These are phyloP conservation scores for Syngnathus scovelli DNA, from an alignment of 2,113 vertebrate species.

Conservation along the genomic window DNA sequence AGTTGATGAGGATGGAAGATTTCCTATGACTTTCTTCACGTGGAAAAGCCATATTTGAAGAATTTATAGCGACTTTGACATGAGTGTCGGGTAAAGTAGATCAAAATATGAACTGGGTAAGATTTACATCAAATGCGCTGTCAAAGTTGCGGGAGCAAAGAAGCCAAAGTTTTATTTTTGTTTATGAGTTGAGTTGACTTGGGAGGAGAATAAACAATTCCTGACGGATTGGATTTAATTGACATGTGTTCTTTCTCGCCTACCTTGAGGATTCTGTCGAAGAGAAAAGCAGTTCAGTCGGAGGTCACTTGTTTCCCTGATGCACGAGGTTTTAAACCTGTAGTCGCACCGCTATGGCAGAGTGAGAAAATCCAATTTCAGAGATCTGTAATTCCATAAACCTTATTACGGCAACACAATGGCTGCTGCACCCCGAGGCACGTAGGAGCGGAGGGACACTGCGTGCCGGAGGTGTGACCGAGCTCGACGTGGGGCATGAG, in stretches of 20 bases:
- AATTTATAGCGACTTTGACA: conserved; percentile 45
- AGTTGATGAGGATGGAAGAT: neutral
- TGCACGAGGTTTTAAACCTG: conserved; percentile 38
- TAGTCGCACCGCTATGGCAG: conserved; percentile 58
- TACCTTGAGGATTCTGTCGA: conserved; percentile 26
- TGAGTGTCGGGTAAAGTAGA: conserved; percentile 44
- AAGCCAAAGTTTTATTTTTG: conserved; percentile 12
- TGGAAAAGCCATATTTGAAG: conserved; percentile 31
- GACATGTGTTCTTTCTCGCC: conserved; percentile 24
- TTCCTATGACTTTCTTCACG: conserved; percentile 32
- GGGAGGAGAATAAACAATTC: conserved; percentile 8
- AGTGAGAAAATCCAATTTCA: conserved; percentile 70
- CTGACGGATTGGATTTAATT: conserved; percentile 36
- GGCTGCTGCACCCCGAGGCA: conserved; percentile 43
- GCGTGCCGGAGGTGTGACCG: conserved; percentile 29
- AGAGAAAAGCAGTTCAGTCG: conserved; percentile 39
- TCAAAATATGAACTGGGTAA: conserved; percentile 54
- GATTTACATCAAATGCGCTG: conserved; percentile 55
- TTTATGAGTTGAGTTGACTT: neutral
- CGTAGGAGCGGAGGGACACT: neutral
- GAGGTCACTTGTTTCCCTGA: conserved; percentile 46
- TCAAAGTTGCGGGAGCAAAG: conserved; percentile 42
- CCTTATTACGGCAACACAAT: conserved; percentile 64
- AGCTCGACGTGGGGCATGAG: conserved; percentile 21
- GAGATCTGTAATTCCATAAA: conserved; percentile 70